phyloP scores from a whole-genome alignment of 2,113 vertebrate species.

The Dolichotis patagonum region DNA sequence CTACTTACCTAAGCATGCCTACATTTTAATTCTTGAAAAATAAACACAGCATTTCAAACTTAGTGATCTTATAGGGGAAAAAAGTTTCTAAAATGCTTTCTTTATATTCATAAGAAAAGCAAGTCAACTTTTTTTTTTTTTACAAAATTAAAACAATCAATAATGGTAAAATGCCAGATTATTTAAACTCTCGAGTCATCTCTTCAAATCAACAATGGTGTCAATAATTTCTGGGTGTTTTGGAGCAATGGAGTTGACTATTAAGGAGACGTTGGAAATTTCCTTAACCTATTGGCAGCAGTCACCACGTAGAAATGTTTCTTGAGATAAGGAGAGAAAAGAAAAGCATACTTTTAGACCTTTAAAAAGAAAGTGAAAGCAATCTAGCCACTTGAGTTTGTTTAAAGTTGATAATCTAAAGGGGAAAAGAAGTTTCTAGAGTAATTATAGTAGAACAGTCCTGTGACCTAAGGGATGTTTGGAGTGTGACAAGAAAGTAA shows the following conservation, averaged over 20 bases:
- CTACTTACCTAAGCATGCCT: constrained; percentile 10
- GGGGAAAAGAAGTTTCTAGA: constrained; percentile 1
- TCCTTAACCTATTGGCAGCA: constrained; percentile 92
- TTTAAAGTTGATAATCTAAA: constrained; percentile 17
- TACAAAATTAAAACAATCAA: constrained; percentile 30
- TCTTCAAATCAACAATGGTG: constrained; percentile 19
- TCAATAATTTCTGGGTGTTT: neutral
- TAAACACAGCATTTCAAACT: constrained; percentile 2
- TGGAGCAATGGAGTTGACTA: constrained; percentile 61
- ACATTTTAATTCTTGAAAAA: neutral
- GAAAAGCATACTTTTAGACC: constrained; percentile 28
- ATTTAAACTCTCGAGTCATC: constrained; percentile 31
- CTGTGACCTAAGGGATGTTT: neutral
- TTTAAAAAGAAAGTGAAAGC: constrained; percentile 40
- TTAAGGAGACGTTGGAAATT: constrained; percentile 86
- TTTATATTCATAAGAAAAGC: constrained; percentile 8
- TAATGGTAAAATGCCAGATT: neutral
- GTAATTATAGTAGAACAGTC: neutral
- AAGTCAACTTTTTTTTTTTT: neutral
- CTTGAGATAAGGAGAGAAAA: constrained; percentile 77
- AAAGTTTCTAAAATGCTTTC: neutral
- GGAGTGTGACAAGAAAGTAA: neutral
- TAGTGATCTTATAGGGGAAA: neutral
- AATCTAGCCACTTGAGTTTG: neutral
- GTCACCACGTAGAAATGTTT: constrained; percentile 93